A percentile compares a stretch with the other conserved stretches of the same genome.
Evolutionary conservation across 2,797 vertebrate species (phyloP).

Genomic region (Spatula clypeata): DNA sequence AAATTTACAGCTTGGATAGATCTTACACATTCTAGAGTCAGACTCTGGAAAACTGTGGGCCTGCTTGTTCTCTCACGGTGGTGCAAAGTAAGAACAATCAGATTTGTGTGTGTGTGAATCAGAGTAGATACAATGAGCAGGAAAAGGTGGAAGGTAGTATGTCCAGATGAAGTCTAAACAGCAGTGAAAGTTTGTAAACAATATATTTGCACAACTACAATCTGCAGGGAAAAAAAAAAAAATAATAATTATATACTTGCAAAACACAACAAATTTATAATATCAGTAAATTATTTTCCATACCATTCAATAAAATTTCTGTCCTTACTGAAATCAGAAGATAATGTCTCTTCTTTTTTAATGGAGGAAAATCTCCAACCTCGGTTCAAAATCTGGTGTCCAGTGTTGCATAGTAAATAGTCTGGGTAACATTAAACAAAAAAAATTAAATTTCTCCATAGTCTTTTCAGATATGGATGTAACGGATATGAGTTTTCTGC

Average conservation of each 20-base stretch:
- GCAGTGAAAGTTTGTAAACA: not conserved
- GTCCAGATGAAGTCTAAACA: not conserved
- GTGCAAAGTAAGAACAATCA: not conserved
- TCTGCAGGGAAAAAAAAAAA: not conserved
- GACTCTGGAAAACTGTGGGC: not conserved
- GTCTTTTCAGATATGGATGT: not conserved
- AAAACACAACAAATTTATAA: not conserved
- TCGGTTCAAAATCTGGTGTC: not conserved
- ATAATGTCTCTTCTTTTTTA: not conserved
- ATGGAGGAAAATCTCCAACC: not conserved
- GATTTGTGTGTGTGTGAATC: not conserved
- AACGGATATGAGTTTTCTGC: not conserved
- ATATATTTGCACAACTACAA: not conserved
- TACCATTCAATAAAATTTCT: not conserved
- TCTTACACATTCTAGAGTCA: not conserved
- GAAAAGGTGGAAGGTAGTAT: not conserved
- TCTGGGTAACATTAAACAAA: not conserved
- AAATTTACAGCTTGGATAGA: not conserved
- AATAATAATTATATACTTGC: too few relatives aligned
- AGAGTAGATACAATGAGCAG: not conserved
- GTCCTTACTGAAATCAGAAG: not conserved
- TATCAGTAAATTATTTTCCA: not conserved
- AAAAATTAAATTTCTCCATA: not conserved
- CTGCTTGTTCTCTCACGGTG: not conserved
- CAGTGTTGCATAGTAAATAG: not conserved